Evolutionary conservation across 2,797 vertebrate species (phyloP), one percentile per base, ranked within the genome.

Genomic region (Nothura maculosa): DNA sequence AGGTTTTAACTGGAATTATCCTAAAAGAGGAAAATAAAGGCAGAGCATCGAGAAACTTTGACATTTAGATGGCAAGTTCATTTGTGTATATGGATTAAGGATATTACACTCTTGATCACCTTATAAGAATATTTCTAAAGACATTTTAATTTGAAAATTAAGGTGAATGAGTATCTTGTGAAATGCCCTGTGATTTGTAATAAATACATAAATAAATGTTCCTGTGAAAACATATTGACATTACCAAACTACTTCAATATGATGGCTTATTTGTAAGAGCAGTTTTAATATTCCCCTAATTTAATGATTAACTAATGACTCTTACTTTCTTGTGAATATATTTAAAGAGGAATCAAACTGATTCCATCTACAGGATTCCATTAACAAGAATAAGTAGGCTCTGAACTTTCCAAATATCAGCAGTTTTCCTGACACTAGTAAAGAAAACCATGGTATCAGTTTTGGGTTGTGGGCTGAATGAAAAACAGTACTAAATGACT

Each of bases 401-500:
- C 76, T 81, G 77, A 96, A 96, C 57, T 96, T 92, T 92, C 61
- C 74, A 82, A 85, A 40, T 83, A 93, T 66, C 82, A 77, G 70
- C 68, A 91, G 68, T 93, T 94, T 94, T 85, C 57, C 42, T 74
- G 67, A 61, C 60, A 74, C 50, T 45, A 69, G 60, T 85, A 75
- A 69, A 85, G 84, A 96, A 97, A 94, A 89, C 38, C 19, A 28
- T 2, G 61, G 17, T 47, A 87, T 69, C 57, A 63, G 6, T 73
- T 93, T 90, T 91, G 82, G 67, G 60, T 76, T 95, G 85, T 63
- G 87, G 93, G 69, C 30, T 89, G 93, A 94, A 94, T 91, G 93
- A 95, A 95, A 97, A 96, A 69, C 54, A 94, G 61, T 81, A 91
- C 78, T 92, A 90, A 93, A 89, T 67, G 84, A 95, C 58, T 93